Base-by-base conservation (phyloP, 2,888 invertebrate genomes). In the Noctuana brunneofusca region DNA sequence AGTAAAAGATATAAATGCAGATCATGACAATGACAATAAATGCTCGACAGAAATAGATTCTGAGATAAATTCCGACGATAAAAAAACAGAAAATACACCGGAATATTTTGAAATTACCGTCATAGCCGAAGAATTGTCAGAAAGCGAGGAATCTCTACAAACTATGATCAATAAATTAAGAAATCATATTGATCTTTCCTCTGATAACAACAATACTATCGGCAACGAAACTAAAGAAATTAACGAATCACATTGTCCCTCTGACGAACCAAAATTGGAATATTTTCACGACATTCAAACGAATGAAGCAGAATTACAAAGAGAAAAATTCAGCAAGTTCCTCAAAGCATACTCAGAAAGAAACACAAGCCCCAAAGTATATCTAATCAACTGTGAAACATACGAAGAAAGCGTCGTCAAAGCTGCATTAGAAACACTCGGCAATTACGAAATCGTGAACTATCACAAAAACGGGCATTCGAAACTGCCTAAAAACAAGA, bases 251-350 rank as follows among this genome's bases (percentile, higher is more conserved):
- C 22, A 50, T 6, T 50, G 49, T 43, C 66, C 65, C 41, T 38
- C 62, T n/a, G 49, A 66, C 0, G 78, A 80, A 50, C 75, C 78
- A 52, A 65, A 71, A 1, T 73, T 88, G 0, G 67, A 77, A 68
- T 91, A 86, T 65, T 91, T 91, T 54, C 78, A 76, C 0, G 85
- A 89, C 73, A 76, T 80, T 16, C 90, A 91, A 63, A 86, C 83
- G 70, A 81, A 77, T 58, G 76, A 78, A 0, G 84, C 91, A 0
- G 86, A 89, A 70, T 52, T 84, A 63, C 83, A 86, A 74, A 76
- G 76, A 63, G 79, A 81, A 1, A 75, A 72, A 69, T 89, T 83
- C 60, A 76, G 72, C 18, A 75, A 71, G 14, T 87, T 89, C 66
- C 66, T 87, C 0, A 85, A 84, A 65, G 65, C 68, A 3, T 84